Percentiles rank a stretch among this genome's conserved stretches.
Evolutionary conservation across 92 coral and sea anemone species (phyloP).

Genomic region (Umimayanthus chanpuru): DNA sequence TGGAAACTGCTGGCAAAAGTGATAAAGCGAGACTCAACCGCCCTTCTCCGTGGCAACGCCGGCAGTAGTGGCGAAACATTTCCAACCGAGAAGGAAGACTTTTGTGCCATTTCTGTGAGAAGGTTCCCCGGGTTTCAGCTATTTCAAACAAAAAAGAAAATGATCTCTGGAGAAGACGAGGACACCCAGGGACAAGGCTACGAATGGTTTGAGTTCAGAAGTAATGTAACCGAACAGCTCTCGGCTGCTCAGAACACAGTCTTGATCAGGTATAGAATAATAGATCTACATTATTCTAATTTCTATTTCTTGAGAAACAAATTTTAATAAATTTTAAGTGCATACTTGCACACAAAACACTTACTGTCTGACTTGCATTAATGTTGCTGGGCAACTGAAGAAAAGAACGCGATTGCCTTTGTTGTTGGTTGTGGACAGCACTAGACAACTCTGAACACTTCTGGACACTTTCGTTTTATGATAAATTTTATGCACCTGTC

Average conservation of each 20-base stretch:
- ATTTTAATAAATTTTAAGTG: no score
- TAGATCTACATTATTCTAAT: no score
- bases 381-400: no score
- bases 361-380: no score
- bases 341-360: no score
- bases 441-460: no score
- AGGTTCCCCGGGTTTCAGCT: constrained; percentile 77
- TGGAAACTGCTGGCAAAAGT: constrained; percentile 83
- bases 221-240: neutral
- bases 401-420: no score
- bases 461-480: no score
- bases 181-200: constrained; percentile 17
- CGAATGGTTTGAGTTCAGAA: constrained; percentile 46
- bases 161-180: constrained; percentile 3
- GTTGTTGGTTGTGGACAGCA: no score
- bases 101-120: constrained; percentile 63
- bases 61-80: neutral
- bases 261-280: constrained; percentile 23
- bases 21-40: constrained; percentile 45
- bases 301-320: no score
- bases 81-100: constrained; percentile 4
- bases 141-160: constrained; percentile 37
- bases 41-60: neutral
- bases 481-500: no score
- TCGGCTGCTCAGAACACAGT: neutral